A percentile compares a stretch with the other conserved stretches of the same genome.
Conservation (phyloP, 53 echinoderm and acorn worm genomes). For the Echinarachnius parma region DNA sequence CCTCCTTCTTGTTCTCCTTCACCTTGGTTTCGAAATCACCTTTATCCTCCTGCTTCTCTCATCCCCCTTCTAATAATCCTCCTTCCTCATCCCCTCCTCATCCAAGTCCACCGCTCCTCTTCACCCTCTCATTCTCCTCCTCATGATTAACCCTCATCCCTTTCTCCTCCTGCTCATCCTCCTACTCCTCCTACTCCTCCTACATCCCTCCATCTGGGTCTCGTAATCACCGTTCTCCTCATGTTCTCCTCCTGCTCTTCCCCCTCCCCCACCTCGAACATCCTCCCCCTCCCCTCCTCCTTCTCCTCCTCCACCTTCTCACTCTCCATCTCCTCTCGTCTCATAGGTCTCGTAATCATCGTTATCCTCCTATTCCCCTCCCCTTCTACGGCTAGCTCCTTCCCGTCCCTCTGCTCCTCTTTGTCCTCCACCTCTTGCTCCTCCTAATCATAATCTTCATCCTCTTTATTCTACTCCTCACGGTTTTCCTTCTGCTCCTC, state of each 20-base stretch:
- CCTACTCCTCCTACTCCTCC: background rate
- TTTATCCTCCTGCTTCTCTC: background rate
- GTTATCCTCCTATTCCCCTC: background rate
- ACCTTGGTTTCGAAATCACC: background rate
- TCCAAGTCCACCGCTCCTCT: background rate
- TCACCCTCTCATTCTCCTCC: too few relatives aligned
- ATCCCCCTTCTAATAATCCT: background rate
- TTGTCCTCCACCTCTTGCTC: background rate
- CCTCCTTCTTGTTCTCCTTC: background rate
- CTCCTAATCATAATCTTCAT: background rate
- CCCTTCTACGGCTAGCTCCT: background rate
- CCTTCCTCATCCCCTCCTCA: background rate
- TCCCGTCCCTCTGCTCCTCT: background rate
- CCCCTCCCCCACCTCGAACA: background rate
- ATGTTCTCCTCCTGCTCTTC: background rate
- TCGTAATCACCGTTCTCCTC: background rate
- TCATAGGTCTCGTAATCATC: too few relatives aligned
- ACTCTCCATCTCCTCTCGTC: too few relatives aligned
- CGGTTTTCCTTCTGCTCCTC: background rate
- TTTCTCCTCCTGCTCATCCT: background rate
- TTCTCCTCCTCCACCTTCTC: background rate
- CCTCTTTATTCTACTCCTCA: background rate
- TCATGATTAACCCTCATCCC: background rate
- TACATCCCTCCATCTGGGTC: too few relatives aligned
- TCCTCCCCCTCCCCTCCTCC: background rate